Evolutionary conservation across 2,888 invertebrate genomes (phyloP).

Genomic region (Mongoloraphidia duomilia): DNA sequence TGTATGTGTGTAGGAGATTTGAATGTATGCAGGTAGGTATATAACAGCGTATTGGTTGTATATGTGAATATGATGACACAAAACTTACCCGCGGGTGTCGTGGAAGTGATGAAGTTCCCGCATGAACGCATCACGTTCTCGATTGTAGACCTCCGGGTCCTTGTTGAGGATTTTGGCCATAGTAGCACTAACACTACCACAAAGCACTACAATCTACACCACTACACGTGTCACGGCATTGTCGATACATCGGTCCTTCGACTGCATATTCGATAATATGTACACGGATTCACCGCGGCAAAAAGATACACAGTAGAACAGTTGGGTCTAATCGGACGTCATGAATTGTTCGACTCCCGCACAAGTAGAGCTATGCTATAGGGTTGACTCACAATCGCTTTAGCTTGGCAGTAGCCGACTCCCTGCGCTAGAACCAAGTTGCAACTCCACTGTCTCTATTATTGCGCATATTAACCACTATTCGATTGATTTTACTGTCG

Average conservation of each 20-base stretch:
- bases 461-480: conserved; percentile 28
- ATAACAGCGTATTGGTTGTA: no score
- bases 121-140: conserved; percentile 66
- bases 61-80: background rate
- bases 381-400: conserved; percentile 24
- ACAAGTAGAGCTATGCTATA: conserved; percentile 22
- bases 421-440: conserved; percentile 35
- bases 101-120: conserved; percentile 82
- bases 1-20: no score
- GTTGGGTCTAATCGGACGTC: conserved; percentile 22
- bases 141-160: conserved; percentile 59
- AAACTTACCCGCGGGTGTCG: conserved; percentile 75
- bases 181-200: conserved; percentile 20
- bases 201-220: conserved; percentile 17
- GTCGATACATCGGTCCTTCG: conserved; percentile 23
- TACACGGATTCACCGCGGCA: conserved; percentile 13
- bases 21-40: no score
- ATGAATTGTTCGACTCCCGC: conserved; percentile 29
- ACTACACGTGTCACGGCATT: conserved; percentile 28
- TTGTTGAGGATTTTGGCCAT: conserved; percentile 51
- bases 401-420: conserved; percentile 29
- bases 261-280: conserved; percentile 17
- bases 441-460: conserved; percentile 29
- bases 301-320: conserved; percentile 23
- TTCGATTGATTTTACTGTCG: no score